Evolutionary conservation across 2,888 invertebrate genomes (phyloP).

Genomic region (Julus scanicus): DNA sequence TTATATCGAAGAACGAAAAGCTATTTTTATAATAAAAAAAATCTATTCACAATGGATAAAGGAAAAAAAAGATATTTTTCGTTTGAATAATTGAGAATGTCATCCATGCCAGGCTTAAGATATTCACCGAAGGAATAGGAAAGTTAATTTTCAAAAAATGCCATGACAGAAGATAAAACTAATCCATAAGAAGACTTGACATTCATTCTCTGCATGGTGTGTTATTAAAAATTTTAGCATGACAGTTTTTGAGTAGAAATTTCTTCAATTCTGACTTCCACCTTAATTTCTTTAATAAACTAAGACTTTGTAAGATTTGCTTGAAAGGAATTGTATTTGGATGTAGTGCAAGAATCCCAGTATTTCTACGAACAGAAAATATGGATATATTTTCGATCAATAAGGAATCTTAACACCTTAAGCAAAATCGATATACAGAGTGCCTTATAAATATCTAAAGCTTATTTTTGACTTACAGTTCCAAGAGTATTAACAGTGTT

Average conservation of each 20-base stretch:
- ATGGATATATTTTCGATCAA: background rate
- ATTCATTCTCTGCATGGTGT: background rate
- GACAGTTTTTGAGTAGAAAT: constrained; percentile 21
- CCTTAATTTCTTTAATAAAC: constrained; percentile 42
- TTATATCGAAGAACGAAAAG: no score
- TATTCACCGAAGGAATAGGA: background rate
- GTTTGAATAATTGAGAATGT: background rate
- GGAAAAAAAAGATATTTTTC: background rate
- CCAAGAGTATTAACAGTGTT: no score
- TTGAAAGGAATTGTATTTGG: background rate
- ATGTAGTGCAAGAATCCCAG: background rate
- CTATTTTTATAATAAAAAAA: no score
- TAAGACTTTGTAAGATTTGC: background rate
- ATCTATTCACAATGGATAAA: background rate
- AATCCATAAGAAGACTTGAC: constrained; percentile 22
- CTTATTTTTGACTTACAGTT: no score
- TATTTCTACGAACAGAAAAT: background rate
- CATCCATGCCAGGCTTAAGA: background rate
- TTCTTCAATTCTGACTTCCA: background rate
- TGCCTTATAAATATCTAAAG: background rate
- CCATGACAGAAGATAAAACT: constrained; percentile 20
- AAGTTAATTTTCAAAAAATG: background rate
- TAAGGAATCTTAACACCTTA: background rate
- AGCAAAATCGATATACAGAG: background rate
- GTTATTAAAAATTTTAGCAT: constrained; percentile 28